These are phyloP conservation scores for Drosophila micromelanica DNA, from an alignment of 1,140 invertebrate genomes.

Conservation along the genomic window DNA sequence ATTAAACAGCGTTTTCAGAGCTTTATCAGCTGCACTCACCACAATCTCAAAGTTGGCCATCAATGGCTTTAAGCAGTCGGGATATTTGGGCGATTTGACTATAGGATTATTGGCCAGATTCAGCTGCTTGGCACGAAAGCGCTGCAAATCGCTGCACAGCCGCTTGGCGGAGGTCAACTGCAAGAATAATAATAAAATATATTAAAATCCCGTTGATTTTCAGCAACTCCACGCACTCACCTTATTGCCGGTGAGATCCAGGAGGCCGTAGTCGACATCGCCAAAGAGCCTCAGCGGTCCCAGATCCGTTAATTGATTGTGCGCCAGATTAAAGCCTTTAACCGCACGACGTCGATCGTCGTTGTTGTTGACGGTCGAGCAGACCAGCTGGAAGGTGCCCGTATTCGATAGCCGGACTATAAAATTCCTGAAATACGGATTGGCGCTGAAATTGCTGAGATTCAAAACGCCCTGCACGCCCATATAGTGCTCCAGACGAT, in stretches of 20 bases:
- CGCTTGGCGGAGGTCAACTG: conserved; percentile 52
- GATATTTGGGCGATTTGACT: conserved; percentile 47
- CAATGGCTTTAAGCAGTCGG: conserved; percentile 54
- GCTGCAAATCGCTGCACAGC: conserved; percentile 40
- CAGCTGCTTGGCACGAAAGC: conserved; percentile 60
- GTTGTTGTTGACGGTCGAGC: conserved; percentile 50
- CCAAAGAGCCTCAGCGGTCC: conserved; percentile 41
- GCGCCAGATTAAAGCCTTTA: conserved; percentile 52
- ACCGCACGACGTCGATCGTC: conserved; percentile 34
- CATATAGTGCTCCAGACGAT: conserved; percentile 28
- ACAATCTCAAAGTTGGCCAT: conserved; percentile 59
- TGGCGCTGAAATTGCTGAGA: conserved; percentile 36
- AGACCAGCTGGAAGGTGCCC: conserved; percentile 43
- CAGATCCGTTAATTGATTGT: conserved; percentile 47
- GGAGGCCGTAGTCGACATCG: conserved; percentile 48
- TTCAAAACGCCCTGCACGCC: conserved; percentile 46
- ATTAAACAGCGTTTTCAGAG: no score
- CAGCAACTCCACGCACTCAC: conserved; percentile 15
- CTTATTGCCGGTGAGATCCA: conserved; percentile 51
- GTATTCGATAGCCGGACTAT: conserved; percentile 53
- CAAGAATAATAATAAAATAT: not conserved
- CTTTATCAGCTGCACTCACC: conserved; percentile 30
- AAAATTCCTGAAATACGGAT: conserved; percentile 39
- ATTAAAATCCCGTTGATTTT: not conserved
- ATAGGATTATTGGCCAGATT: conserved; percentile 65